Evolutionary conservation across 1,140 invertebrate species (phyloP).

Genomic region (Lethocerus indicus): DNA sequence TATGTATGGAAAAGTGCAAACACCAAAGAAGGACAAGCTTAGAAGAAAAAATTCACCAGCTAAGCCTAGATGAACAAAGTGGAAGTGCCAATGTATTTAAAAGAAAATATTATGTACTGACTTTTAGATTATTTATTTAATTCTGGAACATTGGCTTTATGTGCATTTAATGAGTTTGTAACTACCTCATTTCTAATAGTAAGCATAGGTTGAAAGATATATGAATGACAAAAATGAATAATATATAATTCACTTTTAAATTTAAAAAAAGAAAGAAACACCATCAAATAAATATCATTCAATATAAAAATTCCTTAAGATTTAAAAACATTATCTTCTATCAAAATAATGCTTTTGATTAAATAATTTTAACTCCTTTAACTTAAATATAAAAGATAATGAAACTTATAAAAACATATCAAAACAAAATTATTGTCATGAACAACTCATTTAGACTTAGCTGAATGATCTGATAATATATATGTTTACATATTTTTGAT

Average conservation of each 20-base stretch:
- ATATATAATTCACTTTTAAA: background rate
- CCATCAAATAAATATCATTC: slow-evolving; percentile 1
- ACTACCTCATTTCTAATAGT: too few relatives aligned
- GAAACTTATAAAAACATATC: background rate
- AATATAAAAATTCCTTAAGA: background rate
- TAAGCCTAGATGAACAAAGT: too few relatives aligned
- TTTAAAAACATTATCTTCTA: slow-evolving; percentile 2
- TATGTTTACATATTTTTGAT: too few relatives aligned
- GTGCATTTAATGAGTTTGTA: too few relatives aligned
- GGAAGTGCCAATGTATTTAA: too few relatives aligned
- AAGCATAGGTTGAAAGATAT: background rate
- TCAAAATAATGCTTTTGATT: background rate
- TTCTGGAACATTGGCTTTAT: too few relatives aligned
- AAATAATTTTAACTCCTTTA: background rate
- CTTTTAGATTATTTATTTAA: too few relatives aligned
- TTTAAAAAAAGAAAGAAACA: slow-evolving; percentile 1
- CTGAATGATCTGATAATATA: background rate
- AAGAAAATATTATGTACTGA: too few relatives aligned
- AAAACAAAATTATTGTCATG: background rate
- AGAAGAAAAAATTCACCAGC: too few relatives aligned
- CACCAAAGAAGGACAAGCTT: too few relatives aligned
- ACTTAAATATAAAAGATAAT: slow-evolving; percentile 3
- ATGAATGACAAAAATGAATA: background rate
- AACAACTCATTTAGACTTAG: background rate
- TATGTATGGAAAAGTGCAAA: too few relatives aligned